Base-by-base conservation (phyloP, 2,797 vertebrate species). In the Serranus cabrilla region DNA sequence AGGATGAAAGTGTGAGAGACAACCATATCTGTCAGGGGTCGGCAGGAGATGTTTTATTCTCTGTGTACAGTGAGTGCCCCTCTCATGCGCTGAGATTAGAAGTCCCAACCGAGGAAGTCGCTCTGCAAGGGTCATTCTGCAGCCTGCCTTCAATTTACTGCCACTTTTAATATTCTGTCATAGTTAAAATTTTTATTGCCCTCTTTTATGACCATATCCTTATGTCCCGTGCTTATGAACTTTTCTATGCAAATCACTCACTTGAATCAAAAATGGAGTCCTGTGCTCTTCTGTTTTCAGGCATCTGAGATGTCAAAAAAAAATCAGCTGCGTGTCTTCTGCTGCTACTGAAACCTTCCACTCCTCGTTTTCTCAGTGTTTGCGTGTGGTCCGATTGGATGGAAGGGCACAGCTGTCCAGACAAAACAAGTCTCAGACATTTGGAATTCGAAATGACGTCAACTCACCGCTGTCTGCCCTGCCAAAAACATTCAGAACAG, bases 111-210 rank as follows among this genome's bases (percentile, higher is more conserved):
- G 55, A 78, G 79, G 87, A 89, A 93, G 88, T 86, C 91, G 63
- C 90, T 89, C 87, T 63, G 27, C 84, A 84, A 90, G 92, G 94
- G 94, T 94, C 91, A 93, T 93, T 92, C 87, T 89, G 80, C 87
- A 87, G 85, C 78, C 92, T 86, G 85, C 79, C 88, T 92, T 91
- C 87, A 89, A 95, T 95, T 95, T 95, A 95, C 91, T 83, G 89
- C 93, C 94, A 90, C 91, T 91, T 94, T 95, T 95, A 95, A 95
- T 94, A 95, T 95, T 95, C 94, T 94, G 93, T 95, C 94, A 94
- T 92, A 94, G 93, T 94, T 92, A 93, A 89, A 91, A 69, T 75
- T 92, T 95, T 95, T 95, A 95, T 90, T 85, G 87, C 91, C 63
- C 43, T 56, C 92, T 89, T 95, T 95, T 95, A 95, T 76, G 88